phyloP scores from a whole-genome alignment of 2,797 vertebrate species.

The Trachops cirrhosus region DNA sequence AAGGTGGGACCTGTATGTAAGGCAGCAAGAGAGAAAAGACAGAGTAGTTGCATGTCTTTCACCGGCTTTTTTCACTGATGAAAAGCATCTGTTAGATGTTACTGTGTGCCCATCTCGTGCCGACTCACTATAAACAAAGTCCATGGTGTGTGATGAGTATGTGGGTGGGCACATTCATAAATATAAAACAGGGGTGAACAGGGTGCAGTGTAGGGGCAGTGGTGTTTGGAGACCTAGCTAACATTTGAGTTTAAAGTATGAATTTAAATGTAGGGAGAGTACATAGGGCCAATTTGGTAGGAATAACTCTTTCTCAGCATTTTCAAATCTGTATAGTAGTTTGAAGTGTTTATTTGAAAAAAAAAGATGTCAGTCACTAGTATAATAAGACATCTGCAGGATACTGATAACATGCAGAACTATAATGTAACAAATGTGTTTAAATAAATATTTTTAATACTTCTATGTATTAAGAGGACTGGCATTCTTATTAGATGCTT shows the following conservation, averaged over 20 bases:
- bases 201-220: background rate
- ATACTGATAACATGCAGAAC: constrained; percentile 43
- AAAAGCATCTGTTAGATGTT: background rate
- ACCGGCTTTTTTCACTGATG: background rate
- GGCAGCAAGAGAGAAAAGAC: background rate
- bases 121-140: background rate
- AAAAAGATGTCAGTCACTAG: constrained; percentile 13
- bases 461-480: background rate
- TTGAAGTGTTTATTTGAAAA: background rate
- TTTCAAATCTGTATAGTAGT: constrained; percentile 31
- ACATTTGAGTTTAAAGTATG: background rate
- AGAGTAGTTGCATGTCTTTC: background rate
- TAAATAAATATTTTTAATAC: constrained; percentile 47
- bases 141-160: background rate
- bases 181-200: background rate
- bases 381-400: constrained; percentile 41
- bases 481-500: constrained; percentile 16
- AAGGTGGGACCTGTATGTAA: background rate
- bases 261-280: background rate
- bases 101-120: background rate
- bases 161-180: background rate
- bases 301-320: background rate
- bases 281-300: background rate
- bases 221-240: background rate
- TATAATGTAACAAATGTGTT: constrained; percentile 29